Base-by-base conservation (phyloP, 2,113 vertebrate species). In the Rousettus leschenaultii region DNA sequence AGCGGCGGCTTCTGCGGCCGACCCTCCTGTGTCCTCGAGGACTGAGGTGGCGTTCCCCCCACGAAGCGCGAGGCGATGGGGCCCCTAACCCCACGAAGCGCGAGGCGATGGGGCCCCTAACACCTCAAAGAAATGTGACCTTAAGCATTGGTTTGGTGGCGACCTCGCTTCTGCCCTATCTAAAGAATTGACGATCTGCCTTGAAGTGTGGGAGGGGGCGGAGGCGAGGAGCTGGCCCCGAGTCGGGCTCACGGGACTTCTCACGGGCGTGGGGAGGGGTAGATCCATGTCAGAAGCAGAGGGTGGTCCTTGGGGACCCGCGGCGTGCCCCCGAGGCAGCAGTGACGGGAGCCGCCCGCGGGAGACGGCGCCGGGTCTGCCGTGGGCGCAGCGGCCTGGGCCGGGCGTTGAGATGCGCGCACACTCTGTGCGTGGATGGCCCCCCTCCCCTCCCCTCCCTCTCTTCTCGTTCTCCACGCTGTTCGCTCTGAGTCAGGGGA, bases 161-260 rank as follows among this genome's bases (percentile, higher is more conserved):
- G 59, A 38, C 91, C 51, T 63, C 70, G 68, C 82, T 86, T 6
- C 51, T 79, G 35, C 43, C 53, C 94, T 45, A 45, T 14, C 89
- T 78, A 33, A 80, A 85, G 75, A 83, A 40, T 13, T 7, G 70
- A 26, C 45, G 26, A 24, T 55, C n/a, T 92, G 73, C 7, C 0
- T 45, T 71, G 7, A 68, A 38, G 21, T 65, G 19, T 73, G 73
- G 53, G 16, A 43, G 26, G 28, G 8, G 16, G 26, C 43, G 7
- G 63, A 74, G 16, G 51, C 16, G 13, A 38, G 38, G 82, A 40
- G 40, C 40, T 35, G n/a, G 30, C 18, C 30, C 0, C 18, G n/a
- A 10, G 10, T 45, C 19, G 21, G 48, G 53, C 30, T 48, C n/a
- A 57, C 26, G 21, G 26, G 77, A 24, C 14, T 77, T 26, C 57